Percentiles rank a stretch among this genome's conserved stretches.
These are phyloP conservation scores for Callaeas wilsoni DNA, from an alignment of 2,113 vertebrate genomes.

Conservation along the genomic window DNA sequence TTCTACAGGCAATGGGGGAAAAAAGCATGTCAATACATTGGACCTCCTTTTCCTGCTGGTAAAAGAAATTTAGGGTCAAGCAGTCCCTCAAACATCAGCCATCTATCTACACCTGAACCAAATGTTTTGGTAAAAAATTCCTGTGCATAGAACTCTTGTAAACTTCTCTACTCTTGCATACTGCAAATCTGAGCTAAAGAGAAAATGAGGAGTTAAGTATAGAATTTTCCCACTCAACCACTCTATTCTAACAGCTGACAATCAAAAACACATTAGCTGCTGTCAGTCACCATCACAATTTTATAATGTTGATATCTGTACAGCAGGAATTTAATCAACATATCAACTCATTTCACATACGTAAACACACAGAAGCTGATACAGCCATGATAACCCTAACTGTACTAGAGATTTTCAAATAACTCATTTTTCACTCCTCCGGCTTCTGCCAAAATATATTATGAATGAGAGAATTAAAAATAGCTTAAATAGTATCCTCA, in stretches of 20 bases:
- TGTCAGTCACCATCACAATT: neutral
- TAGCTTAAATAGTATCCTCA: neutral
- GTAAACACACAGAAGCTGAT: neutral
- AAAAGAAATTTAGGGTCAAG: neutral
- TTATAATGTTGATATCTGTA: neutral
- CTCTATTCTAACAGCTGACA: slow-evolving; percentile 1
- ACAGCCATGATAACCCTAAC: neutral
- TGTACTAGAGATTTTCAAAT: neutral
- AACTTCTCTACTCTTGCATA: neutral
- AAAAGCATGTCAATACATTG: neutral
- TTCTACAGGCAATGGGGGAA: neutral
- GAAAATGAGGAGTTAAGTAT: neutral
- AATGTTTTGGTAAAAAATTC: neutral
- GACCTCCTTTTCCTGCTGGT: neutral
- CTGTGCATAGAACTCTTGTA: neutral
- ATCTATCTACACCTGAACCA: neutral
- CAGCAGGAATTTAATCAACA: neutral
- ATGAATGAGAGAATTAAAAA: neutral
- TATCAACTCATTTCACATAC: neutral
- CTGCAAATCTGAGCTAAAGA: neutral
- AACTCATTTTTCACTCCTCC: neutral
- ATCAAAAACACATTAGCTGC: slow-evolving; percentile 11
- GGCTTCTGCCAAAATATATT: neutral
- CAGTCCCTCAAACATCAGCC: neutral
- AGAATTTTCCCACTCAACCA: neutral